Conservation (phyloP, 2,113 vertebrate genomes). For the Gavia stellata region DNA sequence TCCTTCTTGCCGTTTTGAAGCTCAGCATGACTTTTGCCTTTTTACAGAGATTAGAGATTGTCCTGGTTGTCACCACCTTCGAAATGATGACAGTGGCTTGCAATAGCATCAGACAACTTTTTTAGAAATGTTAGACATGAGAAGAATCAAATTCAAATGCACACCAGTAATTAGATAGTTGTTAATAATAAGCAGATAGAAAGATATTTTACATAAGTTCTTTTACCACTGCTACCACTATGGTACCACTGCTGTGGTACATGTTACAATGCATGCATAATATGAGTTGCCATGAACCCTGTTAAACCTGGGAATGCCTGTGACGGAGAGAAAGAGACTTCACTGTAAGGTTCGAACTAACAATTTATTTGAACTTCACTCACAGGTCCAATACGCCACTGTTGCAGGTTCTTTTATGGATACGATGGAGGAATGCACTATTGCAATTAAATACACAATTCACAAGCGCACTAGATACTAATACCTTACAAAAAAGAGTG, state of each 20-base stretch:
- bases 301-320: neutral
- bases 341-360: too few relatives aligned
- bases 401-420: too few relatives aligned
- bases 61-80: neutral
- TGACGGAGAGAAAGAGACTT: too few relatives aligned
- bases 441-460: too few relatives aligned
- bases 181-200: neutral
- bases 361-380: too few relatives aligned
- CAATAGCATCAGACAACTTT: neutral
- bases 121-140: neutral
- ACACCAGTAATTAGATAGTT: neutral
- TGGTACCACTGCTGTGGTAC: neutral
- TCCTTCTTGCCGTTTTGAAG: neutral
- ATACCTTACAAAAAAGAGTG: too few relatives aligned
- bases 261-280: neutral
- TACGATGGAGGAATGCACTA: too few relatives aligned
- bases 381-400: too few relatives aligned
- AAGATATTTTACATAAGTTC: neutral
- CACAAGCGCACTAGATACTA: too few relatives aligned
- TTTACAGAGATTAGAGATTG: neutral
- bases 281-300: neutral
- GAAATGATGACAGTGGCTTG: neutral
- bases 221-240: neutral
- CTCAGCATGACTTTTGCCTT: neutral
- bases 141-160: neutral